Base-by-base conservation (phyloP, 2,888 invertebrate genomes). In the Tachina fera region DNA sequence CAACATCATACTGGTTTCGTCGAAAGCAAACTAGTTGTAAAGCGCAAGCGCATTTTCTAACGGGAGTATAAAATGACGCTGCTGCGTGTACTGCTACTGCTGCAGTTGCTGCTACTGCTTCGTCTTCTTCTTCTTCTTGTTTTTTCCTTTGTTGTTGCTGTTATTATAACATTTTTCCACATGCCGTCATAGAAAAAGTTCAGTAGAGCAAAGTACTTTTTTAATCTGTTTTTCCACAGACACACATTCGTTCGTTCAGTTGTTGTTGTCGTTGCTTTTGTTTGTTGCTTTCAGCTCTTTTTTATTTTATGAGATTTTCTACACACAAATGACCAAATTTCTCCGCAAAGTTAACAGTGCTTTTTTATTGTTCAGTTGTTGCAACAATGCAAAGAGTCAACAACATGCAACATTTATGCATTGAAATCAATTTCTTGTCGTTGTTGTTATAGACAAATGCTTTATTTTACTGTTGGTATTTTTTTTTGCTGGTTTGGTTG, bases 1-100 rank as follows among this genome's bases (percentile, higher is more conserved):
- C 58, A 81, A 75, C 53, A 75, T 41, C 51, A 61, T 53, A 71
- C 78, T 71, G 45, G 56, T 74, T 83, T 79, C 11, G 39, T 45
- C n/a, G 61, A 31, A 65, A 83, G 79, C 72, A 83, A 83, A 83
- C 83, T 77, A 53, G 83, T 74, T 83, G 58, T 45, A 83, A 76
- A 86, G 72, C 86, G 86, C 86, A 86, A 63, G 79, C 86, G 83
- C 86, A 83, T 80, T 85, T 84, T 79, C 83, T 86, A 86, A 86
- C 83, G 86, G 86, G 67, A 86, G 71, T 76, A 53, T 67, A 58
- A 65, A n/a, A n/a, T n/a, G n/a, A n/a, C n/a, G n/a, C n/a, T n/a
- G n/a, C n/a, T n/a, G n/a, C n/a, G n/a, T n/a, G n/a, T 49, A 43
- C 41, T 19, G 51, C 31, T 70, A 31, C 45, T 39, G 14, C 16